These are phyloP conservation scores for Tolmerus cingulatus DNA, from an alignment of 2,888 invertebrate genomes.

Conservation along the genomic window DNA sequence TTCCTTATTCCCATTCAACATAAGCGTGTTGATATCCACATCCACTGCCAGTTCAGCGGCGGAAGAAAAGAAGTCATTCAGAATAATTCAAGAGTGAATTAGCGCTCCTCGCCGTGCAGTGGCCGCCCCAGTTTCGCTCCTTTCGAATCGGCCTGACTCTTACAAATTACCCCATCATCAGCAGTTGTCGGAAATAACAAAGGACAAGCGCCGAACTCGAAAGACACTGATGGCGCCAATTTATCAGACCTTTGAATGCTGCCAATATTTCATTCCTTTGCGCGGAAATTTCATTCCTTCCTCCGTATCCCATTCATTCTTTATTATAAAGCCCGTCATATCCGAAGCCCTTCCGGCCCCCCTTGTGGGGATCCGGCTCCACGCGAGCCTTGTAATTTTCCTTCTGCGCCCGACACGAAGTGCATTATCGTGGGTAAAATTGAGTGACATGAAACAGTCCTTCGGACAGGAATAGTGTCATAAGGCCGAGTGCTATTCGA, in stretches of 20 bases:
- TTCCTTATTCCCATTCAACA: neutral
- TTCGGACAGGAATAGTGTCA: neutral
- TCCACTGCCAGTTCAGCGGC: neutral
- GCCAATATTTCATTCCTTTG: neutral
- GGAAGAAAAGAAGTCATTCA: neutral
- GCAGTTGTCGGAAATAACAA: neutral
- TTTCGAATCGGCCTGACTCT: neutral
- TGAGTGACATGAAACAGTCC: neutral
- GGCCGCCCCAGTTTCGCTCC: neutral
- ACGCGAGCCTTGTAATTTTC: neutral
- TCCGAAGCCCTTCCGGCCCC: neutral
- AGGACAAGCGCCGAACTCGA: neutral
- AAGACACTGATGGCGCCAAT: neutral
- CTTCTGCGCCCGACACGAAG: neutral
- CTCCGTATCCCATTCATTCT: neutral
- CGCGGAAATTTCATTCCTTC: neutral
- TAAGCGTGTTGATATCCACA: neutral
- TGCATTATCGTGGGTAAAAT: neutral
- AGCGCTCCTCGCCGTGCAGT: neutral
- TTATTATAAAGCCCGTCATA: neutral
- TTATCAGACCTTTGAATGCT: neutral
- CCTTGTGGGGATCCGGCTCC: neutral
- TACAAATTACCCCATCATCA: neutral
- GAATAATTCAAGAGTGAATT: neutral
- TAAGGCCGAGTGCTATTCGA: neutral